These are phyloP conservation scores for Calephelis virginiensis DNA, from an alignment of 1,140 invertebrate genomes.

Conservation along the genomic window DNA sequence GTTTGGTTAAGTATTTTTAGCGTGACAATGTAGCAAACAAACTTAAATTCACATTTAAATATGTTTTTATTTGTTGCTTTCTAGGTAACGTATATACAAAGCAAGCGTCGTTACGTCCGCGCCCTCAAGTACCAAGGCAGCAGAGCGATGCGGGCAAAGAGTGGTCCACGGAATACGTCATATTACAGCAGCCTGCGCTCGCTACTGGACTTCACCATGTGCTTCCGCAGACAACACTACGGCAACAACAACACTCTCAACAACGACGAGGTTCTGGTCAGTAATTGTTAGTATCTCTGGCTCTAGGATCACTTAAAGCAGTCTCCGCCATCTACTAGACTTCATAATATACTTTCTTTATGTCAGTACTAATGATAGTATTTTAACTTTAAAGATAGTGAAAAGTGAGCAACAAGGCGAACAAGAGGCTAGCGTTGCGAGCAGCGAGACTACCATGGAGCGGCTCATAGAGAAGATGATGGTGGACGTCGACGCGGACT, in stretches of 20 bases:
- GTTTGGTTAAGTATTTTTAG: too few relatives aligned
- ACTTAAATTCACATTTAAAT: too few relatives aligned
- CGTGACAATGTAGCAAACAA: too few relatives aligned
- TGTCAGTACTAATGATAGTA: not conserved
- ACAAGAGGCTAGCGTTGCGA: constrained; percentile 26
- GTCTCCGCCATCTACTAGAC: not conserved
- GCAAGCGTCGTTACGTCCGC: constrained; percentile 69
- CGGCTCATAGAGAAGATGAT: constrained; percentile 68
- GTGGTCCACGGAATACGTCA: constrained; percentile 23
- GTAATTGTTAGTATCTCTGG: constrained; percentile 15
- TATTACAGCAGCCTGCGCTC: constrained; percentile 43
- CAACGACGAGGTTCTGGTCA: constrained; percentile 60
- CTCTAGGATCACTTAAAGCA: too few relatives aligned
- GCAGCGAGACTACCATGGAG: constrained; percentile 55
- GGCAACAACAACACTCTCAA: constrained; percentile 61
- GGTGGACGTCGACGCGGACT: constrained; percentile 58
- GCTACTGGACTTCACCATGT: constrained; percentile 60
- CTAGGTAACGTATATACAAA: constrained; percentile 76
- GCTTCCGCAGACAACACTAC: constrained; percentile 46
- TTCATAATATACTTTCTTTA: not conserved
- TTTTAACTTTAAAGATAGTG: constrained; percentile 39
- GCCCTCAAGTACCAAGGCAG: constrained; percentile 74
- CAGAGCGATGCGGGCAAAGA: constrained; percentile 58
- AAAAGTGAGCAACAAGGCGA: constrained; percentile 44
- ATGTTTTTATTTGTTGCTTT: constrained; percentile 19